A percentile compares a stretch with the other conserved stretches of the same genome.
Evolutionary conservation across 2,888 invertebrate genomes (phyloP).

Genomic region (Lordiphosa fenestrarum): DNA sequence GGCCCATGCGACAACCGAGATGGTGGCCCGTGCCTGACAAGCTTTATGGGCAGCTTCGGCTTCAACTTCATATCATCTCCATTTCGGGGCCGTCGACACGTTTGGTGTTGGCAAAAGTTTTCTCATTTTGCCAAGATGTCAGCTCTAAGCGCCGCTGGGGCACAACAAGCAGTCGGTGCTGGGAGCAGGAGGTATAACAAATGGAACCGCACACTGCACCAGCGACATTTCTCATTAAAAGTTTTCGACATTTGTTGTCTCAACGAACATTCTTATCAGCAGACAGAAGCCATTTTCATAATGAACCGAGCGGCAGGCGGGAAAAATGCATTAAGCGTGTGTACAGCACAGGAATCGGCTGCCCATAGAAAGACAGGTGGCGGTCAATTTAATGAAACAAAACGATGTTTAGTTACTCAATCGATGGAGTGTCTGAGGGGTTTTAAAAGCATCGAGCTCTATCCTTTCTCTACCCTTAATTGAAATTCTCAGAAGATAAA

Average conservation of each 20-base stretch:
- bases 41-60: conserved; percentile 36
- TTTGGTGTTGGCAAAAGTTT: conserved; percentile 69
- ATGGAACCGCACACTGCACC: conserved; percentile 41
- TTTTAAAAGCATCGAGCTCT: neutral
- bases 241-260: conserved; percentile 55
- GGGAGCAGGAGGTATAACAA: conserved; percentile 11
- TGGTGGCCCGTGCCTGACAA: conserved; percentile 36
- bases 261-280: conserved; percentile 60
- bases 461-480: too few species aligned
- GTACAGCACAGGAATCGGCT: neutral
- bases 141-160: conserved; percentile 61
- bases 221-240: conserved; percentile 71
- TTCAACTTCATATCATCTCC: conserved; percentile 23
- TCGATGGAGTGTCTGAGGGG: neutral
- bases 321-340: conserved; percentile 24
- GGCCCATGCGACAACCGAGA: conserved; percentile 16
- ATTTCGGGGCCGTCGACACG: conserved; percentile 51
- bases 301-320: conserved; percentile 36
- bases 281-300: conserved; percentile 66
- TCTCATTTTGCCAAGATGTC: conserved; percentile 71
- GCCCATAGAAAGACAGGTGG: conserved; percentile 29
- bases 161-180: conserved; percentile 2
- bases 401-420: conserved; percentile 5
- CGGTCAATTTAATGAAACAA: conserved; percentile 27
- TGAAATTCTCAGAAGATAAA: too few species aligned